phyloP scores from a whole-genome alignment of 2,888 invertebrate genomes.

The Argyresthia albistria region DNA sequence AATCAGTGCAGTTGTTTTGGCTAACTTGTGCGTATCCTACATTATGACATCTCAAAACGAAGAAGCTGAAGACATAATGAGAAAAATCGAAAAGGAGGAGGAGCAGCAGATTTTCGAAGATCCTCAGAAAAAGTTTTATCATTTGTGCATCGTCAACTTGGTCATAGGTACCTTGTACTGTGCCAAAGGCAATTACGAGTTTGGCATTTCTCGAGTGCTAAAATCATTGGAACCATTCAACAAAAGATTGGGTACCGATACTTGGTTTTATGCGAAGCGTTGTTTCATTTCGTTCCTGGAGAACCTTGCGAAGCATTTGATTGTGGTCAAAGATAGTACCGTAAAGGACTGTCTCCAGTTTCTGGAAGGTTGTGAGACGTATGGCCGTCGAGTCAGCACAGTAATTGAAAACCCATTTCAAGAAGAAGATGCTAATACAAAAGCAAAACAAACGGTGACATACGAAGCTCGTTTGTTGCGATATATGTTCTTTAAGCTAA shows the following conservation, averaged over 20 bases:
- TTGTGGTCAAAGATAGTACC: conserved; percentile 88
- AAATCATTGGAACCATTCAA: conserved; percentile 96
- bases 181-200: conserved; percentile 98
- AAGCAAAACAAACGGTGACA: conserved; percentile 91
- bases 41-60: conserved; percentile 99
- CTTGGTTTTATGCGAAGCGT: conserved; percentile 98
- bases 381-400: conserved; percentile 88
- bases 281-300: conserved; percentile 95
- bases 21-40: conserved; percentile 98
- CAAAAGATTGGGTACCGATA: conserved; percentile 96
- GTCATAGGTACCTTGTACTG: conserved; percentile 99
- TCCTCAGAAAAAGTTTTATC: conserved; percentile 94
- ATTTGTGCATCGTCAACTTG: conserved; percentile 97
- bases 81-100: conserved; percentile 98
- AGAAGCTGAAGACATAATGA: conserved; percentile 98
- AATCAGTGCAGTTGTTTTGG: conserved; percentile 97
- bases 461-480: conserved; percentile 91
- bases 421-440: conserved; percentile 76
- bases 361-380: conserved; percentile 90
- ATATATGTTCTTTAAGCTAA: conserved; percentile 81
- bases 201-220: conserved; percentile 97
- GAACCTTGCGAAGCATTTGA: conserved; percentile 91
- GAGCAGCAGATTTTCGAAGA: conserved; percentile 93
- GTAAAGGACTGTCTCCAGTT: conserved; percentile 91
- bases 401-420: conserved; percentile 87